phyloP scores from a whole-genome alignment of 2,888 invertebrate species.

The Polydrusus pterygomalis region DNA sequence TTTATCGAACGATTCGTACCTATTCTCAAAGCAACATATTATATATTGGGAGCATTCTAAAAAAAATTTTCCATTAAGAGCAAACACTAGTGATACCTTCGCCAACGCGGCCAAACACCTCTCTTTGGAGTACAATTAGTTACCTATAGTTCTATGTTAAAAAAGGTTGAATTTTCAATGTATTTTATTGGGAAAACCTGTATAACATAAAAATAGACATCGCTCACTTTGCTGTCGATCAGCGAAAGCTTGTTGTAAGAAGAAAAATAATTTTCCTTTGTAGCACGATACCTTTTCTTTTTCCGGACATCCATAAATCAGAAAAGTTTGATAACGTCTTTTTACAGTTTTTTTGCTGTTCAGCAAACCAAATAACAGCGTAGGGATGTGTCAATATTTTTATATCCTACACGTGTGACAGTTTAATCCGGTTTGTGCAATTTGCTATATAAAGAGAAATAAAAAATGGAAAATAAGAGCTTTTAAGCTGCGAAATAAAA shows the following conservation, averaged over 20 bases:
- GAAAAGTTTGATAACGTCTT: constrained; percentile 11
- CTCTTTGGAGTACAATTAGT: too few relatives aligned
- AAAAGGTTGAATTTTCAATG: too few relatives aligned
- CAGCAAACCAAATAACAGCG: constrained; percentile 6
- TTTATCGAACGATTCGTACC: too few relatives aligned
- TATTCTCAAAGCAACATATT: too few relatives aligned
- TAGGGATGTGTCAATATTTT: constrained; percentile 10
- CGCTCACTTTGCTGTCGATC: background rate
- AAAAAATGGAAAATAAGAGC: background rate
- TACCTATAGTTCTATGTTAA: too few relatives aligned
- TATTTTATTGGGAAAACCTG: background rate
- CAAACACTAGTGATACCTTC: too few relatives aligned
- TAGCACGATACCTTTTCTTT: constrained; percentile 11
- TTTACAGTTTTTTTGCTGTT: constrained; percentile 1
- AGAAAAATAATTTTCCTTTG: constrained; percentile 19
- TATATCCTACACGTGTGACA: background rate
- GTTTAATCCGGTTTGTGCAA: constrained; percentile 9
- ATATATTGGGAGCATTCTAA: too few relatives aligned
- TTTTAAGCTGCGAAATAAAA: background rate
- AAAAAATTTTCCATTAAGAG: too few relatives aligned
- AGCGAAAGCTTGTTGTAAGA: background rate
- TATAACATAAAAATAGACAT: background rate
- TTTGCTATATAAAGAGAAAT: background rate
- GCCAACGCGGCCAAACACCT: too few relatives aligned
- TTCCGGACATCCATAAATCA: constrained; percentile 27